phyloP scores from a whole-genome alignment of 2,888 invertebrate genomes.

The Anticlea derivata region DNA sequence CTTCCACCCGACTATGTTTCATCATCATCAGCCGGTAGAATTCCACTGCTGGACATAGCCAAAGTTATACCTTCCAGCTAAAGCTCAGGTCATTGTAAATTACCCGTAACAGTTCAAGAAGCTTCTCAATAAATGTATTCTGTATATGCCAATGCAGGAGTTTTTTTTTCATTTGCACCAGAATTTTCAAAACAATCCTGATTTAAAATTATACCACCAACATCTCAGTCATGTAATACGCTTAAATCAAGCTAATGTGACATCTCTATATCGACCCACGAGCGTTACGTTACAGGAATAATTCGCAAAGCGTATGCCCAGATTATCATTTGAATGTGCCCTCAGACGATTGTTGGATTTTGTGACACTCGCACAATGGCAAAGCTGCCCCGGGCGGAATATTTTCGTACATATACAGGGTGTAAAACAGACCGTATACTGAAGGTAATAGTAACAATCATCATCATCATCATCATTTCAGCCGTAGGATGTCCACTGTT shows the following conservation, averaged over 20 bases:
- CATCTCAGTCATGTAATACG: slow-evolving; percentile 62
- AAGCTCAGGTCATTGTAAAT: too few species aligned
- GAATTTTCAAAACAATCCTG: background rate
- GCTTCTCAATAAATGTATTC: too few species aligned
- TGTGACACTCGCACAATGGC: slow-evolving; percentile 75
- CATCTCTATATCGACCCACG: slow-evolving; percentile 60
- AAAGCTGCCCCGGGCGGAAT: slow-evolving; percentile 63
- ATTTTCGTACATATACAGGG: slow-evolving; percentile 48
- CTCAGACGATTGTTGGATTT: slow-evolving; percentile 77
- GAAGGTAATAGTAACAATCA: too few species aligned
- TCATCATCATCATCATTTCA: too few species aligned
- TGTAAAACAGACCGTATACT: too few species aligned
- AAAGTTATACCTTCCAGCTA: too few species aligned
- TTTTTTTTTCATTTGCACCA: background rate
- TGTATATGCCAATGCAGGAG: too few species aligned
- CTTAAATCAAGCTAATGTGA: slow-evolving; percentile 79
- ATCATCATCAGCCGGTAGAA: too few species aligned
- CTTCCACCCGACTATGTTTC: too few species aligned
- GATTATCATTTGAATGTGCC: slow-evolving; percentile 82
- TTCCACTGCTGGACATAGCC: too few species aligned
- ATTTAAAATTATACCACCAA: slow-evolving; percentile 20
- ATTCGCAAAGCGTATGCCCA: slow-evolving; percentile 75
- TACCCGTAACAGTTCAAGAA: too few species aligned
- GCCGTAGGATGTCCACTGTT: too few species aligned
- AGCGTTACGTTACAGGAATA: slow-evolving; percentile 52